Evolutionary conservation across 2,888 invertebrate genomes (phyloP).

Genomic region (Cetonia aurata): DNA sequence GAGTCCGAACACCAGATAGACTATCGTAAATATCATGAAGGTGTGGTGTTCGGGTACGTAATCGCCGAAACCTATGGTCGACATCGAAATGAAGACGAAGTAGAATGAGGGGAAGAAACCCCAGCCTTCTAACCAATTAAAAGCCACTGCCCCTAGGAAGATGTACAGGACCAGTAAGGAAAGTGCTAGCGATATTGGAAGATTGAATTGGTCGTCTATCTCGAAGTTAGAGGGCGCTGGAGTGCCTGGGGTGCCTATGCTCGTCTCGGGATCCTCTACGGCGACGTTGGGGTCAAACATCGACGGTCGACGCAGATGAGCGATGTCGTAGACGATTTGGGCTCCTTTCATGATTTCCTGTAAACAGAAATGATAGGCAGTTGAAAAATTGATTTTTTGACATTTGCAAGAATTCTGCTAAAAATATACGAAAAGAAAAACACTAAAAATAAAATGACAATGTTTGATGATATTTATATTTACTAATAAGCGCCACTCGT

Average conservation of each 20-base stretch:
- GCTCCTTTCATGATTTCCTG: constrained; percentile 88
- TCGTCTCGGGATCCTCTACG: constrained; percentile 54
- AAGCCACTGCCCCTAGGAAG: constrained; percentile 85
- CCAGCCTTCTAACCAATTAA: constrained; percentile 86
- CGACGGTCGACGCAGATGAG: constrained; percentile 80
- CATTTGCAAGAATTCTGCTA: too few relatives aligned
- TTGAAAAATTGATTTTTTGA: too few relatives aligned
- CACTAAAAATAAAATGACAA: neutral
- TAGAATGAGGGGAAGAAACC: constrained; percentile 94
- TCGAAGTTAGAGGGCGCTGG: constrained; percentile 84
- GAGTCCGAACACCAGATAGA: constrained; percentile 94
- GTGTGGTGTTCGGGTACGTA: constrained; percentile 84
- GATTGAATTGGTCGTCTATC: constrained; percentile 93
- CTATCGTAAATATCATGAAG: constrained; percentile 90
- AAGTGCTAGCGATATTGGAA: constrained; percentile 92
- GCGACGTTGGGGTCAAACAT: constrained; percentile 65
- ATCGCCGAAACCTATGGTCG: constrained; percentile 97
- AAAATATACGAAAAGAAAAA: neutral
- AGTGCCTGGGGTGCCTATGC: constrained; percentile 74
- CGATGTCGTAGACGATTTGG: constrained; percentile 84
- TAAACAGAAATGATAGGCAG: constrained; percentile 55
- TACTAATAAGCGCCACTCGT: too few relatives aligned
- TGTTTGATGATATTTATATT: neutral
- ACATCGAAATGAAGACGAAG: constrained; percentile 97
- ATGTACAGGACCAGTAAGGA: constrained; percentile 88